Conservation (phyloP, 2,797 vertebrate genomes). For the Diglossa cyanea region DNA sequence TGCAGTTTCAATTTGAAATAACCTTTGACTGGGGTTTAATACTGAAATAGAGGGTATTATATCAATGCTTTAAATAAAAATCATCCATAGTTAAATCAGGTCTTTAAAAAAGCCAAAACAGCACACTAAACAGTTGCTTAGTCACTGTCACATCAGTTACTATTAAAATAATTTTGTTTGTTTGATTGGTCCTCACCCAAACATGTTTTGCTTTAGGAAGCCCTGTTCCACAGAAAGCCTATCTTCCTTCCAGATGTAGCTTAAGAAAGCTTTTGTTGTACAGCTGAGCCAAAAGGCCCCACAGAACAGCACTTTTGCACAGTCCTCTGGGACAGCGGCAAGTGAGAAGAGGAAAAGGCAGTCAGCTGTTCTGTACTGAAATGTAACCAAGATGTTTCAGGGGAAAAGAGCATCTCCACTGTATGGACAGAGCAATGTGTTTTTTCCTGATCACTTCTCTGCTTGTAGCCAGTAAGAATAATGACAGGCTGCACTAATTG, state of each 20-base stretch:
- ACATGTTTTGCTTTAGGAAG: background rate
- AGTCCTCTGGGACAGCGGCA: rapidly evolving
- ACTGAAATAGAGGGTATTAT: background rate
- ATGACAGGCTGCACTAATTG: slow-evolving; percentile 31
- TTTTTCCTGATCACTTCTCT: background rate
- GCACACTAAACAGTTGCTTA: background rate
- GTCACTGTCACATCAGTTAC: background rate
- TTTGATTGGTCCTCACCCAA: background rate
- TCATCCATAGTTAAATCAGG: background rate
- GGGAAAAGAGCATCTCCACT: background rate
- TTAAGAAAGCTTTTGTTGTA: background rate
- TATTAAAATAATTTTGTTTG: background rate
- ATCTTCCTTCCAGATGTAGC: background rate
- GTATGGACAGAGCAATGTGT: rapidly evolving
- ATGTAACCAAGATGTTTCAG: background rate
- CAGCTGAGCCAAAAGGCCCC: background rate
- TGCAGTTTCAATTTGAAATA: background rate
- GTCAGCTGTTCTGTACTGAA: background rate
- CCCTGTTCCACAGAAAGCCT: background rate
- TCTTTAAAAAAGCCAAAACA: background rate
- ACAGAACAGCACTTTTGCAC: rapidly evolving
- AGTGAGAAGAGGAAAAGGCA: background rate
- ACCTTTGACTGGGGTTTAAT: background rate
- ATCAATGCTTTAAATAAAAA: background rate
- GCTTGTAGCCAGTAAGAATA: background rate